These are phyloP conservation scores for Cheirogaleus major DNA, from an alignment of 2,797 vertebrate genomes.

Conservation along the genomic window DNA sequence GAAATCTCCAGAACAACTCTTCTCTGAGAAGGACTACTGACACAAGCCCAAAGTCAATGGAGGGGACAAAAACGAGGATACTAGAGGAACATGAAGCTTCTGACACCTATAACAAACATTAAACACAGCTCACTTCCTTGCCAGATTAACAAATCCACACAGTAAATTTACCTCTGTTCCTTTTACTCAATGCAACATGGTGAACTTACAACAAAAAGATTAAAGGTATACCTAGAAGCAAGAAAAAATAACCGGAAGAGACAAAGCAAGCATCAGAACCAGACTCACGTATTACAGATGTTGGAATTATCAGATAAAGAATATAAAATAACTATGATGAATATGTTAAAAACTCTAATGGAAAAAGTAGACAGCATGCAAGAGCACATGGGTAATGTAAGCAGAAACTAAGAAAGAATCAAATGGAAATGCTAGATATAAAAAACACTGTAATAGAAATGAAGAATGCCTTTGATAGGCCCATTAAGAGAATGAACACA, in stretches of 20 bases:
- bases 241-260: background rate
- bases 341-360: background rate
- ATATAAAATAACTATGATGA: background rate
- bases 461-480: background rate
- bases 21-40: background rate
- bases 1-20: background rate
- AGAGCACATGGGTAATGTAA: background rate
- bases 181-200: background rate
- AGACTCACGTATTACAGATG: background rate
- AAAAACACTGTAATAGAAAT: background rate
- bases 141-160: background rate
- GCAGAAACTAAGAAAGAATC: background rate
- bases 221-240: background rate
- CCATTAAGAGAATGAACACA: background rate
- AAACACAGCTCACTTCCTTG: background rate
- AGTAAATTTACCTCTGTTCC: background rate
- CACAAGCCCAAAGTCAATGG: background rate
- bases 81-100: background rate
- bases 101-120: background rate
- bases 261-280: background rate
- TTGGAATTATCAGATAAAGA: background rate
- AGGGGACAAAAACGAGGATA: background rate
- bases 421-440: background rate
- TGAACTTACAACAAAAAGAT: background rate
- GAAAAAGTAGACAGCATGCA: background rate